Conservation (phyloP, 2,113 vertebrate genomes). For the Varanus komodoensis region DNA sequence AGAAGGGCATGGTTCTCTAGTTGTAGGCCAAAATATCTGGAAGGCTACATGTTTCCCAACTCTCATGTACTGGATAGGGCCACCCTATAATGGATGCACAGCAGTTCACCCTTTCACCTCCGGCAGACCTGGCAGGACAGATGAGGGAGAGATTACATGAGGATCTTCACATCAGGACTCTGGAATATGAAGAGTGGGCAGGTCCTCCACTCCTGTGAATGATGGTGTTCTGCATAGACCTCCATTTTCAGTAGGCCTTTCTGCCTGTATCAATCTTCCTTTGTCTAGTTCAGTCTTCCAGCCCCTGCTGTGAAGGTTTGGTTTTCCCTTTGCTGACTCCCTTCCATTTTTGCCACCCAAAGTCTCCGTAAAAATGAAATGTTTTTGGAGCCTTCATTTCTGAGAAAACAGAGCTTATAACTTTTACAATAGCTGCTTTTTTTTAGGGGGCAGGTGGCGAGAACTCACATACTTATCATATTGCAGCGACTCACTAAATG, state of each 20-base stretch:
- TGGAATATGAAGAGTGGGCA: not conserved
- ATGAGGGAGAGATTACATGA: not conserved
- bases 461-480: constrained; percentile 52
- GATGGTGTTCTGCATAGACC: not conserved
- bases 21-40: too few species aligned
- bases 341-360: not conserved
- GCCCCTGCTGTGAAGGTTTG: not conserved
- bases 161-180: not conserved
- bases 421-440: constrained; percentile 39
- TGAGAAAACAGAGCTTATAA: constrained; percentile 51
- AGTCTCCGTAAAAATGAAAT: constrained; percentile 46
- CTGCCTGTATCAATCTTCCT: fast-evolving
- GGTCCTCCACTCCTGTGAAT: too few species aligned
- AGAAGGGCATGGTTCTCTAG: too few species aligned
- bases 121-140: not conserved
- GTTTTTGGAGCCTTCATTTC: constrained; percentile 38
- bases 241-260: not conserved
- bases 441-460: constrained; percentile 40
- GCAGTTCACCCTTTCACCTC: not conserved
- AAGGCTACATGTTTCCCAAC: too few species aligned
- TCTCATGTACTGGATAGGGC: too few species aligned
- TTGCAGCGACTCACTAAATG: constrained; percentile 58
- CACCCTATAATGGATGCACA: not conserved
- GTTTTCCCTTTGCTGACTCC: constrained; percentile 17
- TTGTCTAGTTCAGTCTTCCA: not conserved